Base-by-base conservation (phyloP, 2,113 vertebrate species). In the Ptyas mucosa region DNA sequence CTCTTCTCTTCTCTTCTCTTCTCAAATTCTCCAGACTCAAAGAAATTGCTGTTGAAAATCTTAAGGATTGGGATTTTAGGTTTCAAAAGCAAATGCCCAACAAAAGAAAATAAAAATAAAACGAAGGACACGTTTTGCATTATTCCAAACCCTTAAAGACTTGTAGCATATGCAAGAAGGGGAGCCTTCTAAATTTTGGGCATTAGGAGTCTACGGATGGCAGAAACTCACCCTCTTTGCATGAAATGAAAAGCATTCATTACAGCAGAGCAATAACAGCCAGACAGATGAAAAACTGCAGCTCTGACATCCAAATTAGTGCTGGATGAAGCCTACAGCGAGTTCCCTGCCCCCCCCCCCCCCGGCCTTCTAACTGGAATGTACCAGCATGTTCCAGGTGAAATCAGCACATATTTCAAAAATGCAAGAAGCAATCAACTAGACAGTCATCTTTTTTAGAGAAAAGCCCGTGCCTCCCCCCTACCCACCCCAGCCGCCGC, bases 401-500 rank as follows among this genome's bases (percentile, higher is more conserved):
- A 75, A 55, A 92, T 29, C n/a, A 46, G 18, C 26, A 54, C 26
- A 54, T 10, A 21, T 1, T 81, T 18, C 14, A 8, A 12, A 52
- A 91, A 5, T 8, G 20, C 11, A 88, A 26, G 8, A n/a, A 58
- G 53, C 61, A 2, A 23, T 11, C 43, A 5, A 49, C 23, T 21
- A 46, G 52, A 58, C 43, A 7, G 7, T 21, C 0, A 2, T n/a
- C 12, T 46, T 92, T 64, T 18, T 86, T 0, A 51, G 52, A 0
- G 29, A 85, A 34, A 34, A 55, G 87, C 88, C 87, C 1, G 5
- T n/a, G 29, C 12, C 24, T 24, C 23, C 23, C 23, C 9, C 61
- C 9, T n/a, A n/a, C 3, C 2, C 26, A 3, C 24, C 55, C 21
- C 21, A 8, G 55, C 55, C 0, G 1, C 55, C 21, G 0, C 61